Evolutionary conservation across 2,113 vertebrate species (phyloP).

Genomic region (Corydoras maculifer): DNA sequence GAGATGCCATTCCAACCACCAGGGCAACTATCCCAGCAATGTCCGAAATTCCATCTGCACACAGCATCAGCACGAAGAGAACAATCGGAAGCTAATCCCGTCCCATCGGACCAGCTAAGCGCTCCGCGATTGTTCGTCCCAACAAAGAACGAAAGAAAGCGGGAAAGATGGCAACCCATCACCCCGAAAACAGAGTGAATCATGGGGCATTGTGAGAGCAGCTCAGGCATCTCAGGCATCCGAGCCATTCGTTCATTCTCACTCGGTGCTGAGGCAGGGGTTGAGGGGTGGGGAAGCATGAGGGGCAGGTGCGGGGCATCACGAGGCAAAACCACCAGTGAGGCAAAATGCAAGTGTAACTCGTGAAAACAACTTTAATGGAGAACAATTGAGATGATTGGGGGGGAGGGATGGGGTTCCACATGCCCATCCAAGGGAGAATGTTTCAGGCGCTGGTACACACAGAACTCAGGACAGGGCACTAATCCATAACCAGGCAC

Average conservation of each 20-base stretch:
- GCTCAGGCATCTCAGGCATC: conserved; percentile 49
- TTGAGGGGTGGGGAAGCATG: background rate
- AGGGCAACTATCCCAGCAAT: conserved; percentile 66
- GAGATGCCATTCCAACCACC: conserved; percentile 52
- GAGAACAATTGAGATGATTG: no score
- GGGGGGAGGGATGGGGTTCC: no score
- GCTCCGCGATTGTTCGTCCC: conserved; percentile 57
- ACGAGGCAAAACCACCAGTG: no score
- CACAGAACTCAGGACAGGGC: no score
- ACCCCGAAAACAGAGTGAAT: conserved; percentile 52
- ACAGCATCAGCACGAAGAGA: conserved; percentile 57
- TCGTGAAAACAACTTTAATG: no score
- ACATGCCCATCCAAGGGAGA: no score
- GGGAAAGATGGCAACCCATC: conserved; percentile 53
- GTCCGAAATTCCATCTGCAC: conserved; percentile 58
- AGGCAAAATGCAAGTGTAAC: no score
- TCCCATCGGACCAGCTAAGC: conserved; percentile 58
- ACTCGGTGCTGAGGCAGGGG: conserved; percentile 5
- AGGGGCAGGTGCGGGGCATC: background rate
- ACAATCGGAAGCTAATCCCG: conserved; percentile 62
- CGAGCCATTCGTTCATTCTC: conserved; percentile 26
- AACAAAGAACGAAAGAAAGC: conserved; percentile 46
- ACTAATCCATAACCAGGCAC: no score
- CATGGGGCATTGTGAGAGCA: conserved; percentile 45
- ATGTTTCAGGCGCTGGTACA: no score